Percentiles rank a stretch among this genome's conserved stretches.
Conservation (phyloP, 53 echinoderm and acorn worm species). For the Mesocentrotus franciscanus region DNA sequence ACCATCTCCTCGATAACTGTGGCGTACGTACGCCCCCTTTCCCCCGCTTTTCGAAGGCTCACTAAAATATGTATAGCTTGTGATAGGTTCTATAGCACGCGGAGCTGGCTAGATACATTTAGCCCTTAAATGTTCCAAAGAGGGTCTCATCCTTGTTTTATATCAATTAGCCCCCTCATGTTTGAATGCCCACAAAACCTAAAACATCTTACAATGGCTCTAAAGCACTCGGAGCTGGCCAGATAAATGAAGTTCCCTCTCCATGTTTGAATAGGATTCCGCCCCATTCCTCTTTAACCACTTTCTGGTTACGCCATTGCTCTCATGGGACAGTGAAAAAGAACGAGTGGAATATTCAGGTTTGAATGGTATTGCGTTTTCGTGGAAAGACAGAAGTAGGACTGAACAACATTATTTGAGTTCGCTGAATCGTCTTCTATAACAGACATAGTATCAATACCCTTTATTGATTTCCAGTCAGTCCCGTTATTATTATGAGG, state of each 20-base stretch:
- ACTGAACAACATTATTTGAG: not conserved
- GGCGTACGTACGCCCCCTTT: not conserved
- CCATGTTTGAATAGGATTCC: too few relatives aligned
- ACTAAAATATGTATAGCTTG: too few relatives aligned
- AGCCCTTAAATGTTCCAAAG: too few relatives aligned
- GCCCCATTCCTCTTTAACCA: not conserved
- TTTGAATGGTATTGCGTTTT: not conserved
- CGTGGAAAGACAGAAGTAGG: not conserved
- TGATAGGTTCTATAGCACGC: too few relatives aligned
- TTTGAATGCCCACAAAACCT: too few relatives aligned
- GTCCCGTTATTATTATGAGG: not conserved
- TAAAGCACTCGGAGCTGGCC: not conserved
- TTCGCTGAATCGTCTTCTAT: not conserved
- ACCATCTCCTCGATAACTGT: not conserved
- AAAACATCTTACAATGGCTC: not conserved
- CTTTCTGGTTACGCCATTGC: not conserved
- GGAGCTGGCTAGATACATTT: too few relatives aligned
- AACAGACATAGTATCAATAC: too few relatives aligned
- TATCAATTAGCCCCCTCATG: too few relatives aligned
- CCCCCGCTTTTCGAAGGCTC: too few relatives aligned
- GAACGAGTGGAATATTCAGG: not conserved
- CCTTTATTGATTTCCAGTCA: not conserved
- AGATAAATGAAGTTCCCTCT: too few relatives aligned
- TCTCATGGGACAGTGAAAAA: not conserved
- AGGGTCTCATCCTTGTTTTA: too few relatives aligned